phyloP scores from a whole-genome alignment of 2,888 invertebrate species.

The Mimachlamys varia region DNA sequence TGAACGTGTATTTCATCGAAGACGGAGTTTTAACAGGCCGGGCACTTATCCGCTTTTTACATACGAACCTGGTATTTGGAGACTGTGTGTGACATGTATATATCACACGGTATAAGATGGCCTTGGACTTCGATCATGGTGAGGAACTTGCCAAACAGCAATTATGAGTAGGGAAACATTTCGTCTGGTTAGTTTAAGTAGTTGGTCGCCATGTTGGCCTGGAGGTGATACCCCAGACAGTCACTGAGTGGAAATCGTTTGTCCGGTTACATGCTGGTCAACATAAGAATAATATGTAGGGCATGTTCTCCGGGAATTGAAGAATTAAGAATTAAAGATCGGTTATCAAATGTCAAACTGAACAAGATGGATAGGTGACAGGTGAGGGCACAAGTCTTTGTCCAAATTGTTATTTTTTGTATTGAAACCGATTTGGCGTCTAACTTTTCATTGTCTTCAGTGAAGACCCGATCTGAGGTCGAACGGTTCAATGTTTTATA shows the following conservation, averaged over 20 bases:
- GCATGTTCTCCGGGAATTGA: no score
- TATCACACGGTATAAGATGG: neutral
- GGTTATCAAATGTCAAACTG: no score
- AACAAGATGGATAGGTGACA: no score
- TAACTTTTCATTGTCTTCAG: no score
- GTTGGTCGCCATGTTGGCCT: neutral
- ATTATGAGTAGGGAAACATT: neutral
- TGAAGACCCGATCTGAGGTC: neutral
- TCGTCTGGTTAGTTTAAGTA: neutral
- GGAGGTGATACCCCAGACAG: neutral
- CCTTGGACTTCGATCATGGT: neutral
- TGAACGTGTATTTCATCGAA: conserved; percentile 23
- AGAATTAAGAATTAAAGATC: no score
- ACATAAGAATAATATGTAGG: no score
- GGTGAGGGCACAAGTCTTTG: no score
- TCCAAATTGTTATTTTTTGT: no score
- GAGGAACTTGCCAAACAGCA: neutral
- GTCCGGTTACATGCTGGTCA: no score
- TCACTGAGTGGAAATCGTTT: no score
- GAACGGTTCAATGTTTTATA: neutral
- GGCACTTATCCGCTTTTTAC: neutral
- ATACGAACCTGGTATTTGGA: neutral
- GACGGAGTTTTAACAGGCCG: neutral
- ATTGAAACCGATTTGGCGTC: no score
- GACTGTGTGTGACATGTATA: neutral